Conservation (phyloP, 2,888 invertebrate species). For the Eilema depressum region DNA sequence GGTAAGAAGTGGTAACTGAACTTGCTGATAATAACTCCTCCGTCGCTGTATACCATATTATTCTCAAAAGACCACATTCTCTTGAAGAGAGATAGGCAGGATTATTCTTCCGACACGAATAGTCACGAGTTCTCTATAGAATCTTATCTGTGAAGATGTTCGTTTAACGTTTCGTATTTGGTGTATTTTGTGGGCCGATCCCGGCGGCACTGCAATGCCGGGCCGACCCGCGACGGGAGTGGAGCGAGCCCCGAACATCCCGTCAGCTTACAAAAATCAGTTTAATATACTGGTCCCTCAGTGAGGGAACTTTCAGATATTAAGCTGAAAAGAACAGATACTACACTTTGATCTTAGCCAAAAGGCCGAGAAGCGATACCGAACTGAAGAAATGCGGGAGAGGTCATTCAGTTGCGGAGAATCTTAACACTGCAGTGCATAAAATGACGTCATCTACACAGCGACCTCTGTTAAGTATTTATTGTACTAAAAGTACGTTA, state of each 20-base stretch:
- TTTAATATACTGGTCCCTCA: constrained; percentile 19
- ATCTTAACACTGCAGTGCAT: neutral
- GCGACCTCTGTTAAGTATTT: neutral
- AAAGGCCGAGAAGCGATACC: constrained; percentile 17
- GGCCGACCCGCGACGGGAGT: constrained; percentile 15
- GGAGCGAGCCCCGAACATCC: constrained; percentile 16
- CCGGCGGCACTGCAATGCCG: constrained; percentile 7
- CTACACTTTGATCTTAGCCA: constrained; percentile 20
- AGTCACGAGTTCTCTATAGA: too few species aligned
- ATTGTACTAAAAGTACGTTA: neutral
- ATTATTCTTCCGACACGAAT: too few species aligned
- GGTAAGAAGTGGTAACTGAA: too few species aligned
- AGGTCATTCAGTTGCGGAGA: constrained; percentile 12
- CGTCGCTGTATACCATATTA: too few species aligned
- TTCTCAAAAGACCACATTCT: too few species aligned
- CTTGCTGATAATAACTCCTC: too few species aligned
- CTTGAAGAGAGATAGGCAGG: too few species aligned
- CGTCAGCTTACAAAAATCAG: constrained; percentile 15
- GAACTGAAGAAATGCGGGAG: fast-evolving
- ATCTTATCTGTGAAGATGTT: too few species aligned
- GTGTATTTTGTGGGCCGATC: too few species aligned
- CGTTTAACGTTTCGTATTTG: too few species aligned
- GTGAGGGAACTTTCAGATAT: constrained; percentile 18
- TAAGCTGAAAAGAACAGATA: constrained; percentile 20
- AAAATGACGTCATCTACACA: constrained; percentile 6